Conservation (phyloP, 2,113 vertebrate species). For the Cervus canadensis region DNA sequence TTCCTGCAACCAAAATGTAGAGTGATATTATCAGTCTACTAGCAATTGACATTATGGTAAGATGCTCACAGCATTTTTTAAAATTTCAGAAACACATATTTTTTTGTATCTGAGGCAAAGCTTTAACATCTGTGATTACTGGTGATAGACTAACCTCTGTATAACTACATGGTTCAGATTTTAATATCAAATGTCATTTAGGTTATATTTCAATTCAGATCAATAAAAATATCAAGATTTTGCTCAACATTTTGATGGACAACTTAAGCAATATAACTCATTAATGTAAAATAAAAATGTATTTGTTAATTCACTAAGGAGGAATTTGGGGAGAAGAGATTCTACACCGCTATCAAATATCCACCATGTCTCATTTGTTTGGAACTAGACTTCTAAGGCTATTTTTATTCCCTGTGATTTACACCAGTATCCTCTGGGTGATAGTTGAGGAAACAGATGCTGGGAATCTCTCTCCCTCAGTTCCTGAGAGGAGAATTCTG, state of each 20-base stretch:
- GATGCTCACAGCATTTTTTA: neutral
- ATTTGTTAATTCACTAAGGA: constrained; percentile 48
- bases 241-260: constrained; percentile 4
- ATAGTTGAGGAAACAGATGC: constrained; percentile 99
- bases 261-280: constrained; percentile 43
- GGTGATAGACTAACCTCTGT: neutral
- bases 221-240: constrained; percentile 47
- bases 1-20: constrained; percentile 9
- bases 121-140: constrained; percentile 32
- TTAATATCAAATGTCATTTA: constrained; percentile 32
- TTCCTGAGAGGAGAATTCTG: constrained; percentile 90
- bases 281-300: constrained; percentile 42
- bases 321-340: constrained; percentile 43
- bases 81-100: constrained; percentile 9
- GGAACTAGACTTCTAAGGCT: constrained; percentile 82
- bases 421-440: constrained; percentile 91
- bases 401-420: constrained; percentile 94
- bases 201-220: neutral
- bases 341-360: constrained; percentile 35
- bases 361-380: constrained; percentile 74
- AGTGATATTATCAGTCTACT: neutral
- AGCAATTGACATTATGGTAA: neutral
- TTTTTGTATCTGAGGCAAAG: neutral
- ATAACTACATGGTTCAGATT: neutral
- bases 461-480: constrained; percentile 91